Evolutionary conservation across 1,140 invertebrate genomes (phyloP).

Genomic region (Mycetomoellerius zeteki): DNA sequence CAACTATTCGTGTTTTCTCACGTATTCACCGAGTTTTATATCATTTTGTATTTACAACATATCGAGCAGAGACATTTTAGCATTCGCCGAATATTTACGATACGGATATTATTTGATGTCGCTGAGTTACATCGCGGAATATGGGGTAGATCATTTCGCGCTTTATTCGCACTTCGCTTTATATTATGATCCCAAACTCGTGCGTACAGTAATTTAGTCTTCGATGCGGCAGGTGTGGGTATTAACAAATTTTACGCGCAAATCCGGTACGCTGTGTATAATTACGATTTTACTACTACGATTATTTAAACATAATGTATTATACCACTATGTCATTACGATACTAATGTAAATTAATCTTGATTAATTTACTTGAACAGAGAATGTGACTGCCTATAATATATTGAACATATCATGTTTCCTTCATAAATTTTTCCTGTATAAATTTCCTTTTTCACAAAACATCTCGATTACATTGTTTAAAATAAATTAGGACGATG

Average conservation of each 20-base stretch:
- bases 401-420: background rate
- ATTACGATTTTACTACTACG: slow-evolving; percentile 23
- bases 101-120: slow-evolving; percentile 32
- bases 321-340: background rate
- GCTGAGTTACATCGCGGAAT: slow-evolving; percentile 3
- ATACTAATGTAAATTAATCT: slow-evolving; percentile 42
- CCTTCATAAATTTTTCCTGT: no score
- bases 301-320: background rate
- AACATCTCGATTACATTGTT: background rate
- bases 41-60: slow-evolving; percentile 46
- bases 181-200: slow-evolving; percentile 47
- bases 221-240: slow-evolving; percentile 1
- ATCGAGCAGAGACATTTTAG: slow-evolving; percentile 9
- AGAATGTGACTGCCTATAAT: background rate
- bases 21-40: slow-evolving; percentile 29
- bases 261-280: slow-evolving; percentile 12
- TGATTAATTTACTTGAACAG: slow-evolving; percentile 15
- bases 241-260: slow-evolving; percentile 23
- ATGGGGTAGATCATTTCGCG: slow-evolving; percentile 14
- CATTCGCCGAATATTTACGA: slow-evolving; percentile 36
- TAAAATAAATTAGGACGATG: background rate
- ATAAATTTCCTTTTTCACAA: background rate
- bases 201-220: slow-evolving; percentile 35
- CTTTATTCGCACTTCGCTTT: slow-evolving; percentile 42
- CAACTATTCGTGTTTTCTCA: slow-evolving; percentile 5